These are phyloP conservation scores for Zhuqinia jingwanae DNA, from an alignment of 2,888 invertebrate species.

Conservation along the genomic window DNA sequence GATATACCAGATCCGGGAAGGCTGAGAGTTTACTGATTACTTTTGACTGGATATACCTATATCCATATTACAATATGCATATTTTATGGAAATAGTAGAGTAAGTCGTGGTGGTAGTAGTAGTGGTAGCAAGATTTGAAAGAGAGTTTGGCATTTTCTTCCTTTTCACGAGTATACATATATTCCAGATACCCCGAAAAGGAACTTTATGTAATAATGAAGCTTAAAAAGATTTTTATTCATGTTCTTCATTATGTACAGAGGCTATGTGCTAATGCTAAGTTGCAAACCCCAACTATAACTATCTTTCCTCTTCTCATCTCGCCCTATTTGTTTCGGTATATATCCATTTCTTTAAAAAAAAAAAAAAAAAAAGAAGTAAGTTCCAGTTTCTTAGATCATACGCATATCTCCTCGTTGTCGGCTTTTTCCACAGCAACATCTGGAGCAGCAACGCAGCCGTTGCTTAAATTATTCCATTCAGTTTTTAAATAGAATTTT, in stretches of 20 bases:
- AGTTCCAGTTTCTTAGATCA: constrained; percentile 16
- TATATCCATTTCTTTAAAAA: too few relatives aligned
- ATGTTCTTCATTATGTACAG: background rate
- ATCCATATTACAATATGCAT: too few relatives aligned
- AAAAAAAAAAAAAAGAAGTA: too few relatives aligned
- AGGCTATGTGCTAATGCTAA: background rate
- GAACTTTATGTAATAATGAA: too few relatives aligned
- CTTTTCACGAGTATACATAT: too few relatives aligned
- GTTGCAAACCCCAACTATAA: background rate
- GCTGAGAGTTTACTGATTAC: background rate
- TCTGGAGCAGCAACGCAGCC: too few relatives aligned
- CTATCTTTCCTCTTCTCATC: background rate
- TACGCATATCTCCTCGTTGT: background rate
- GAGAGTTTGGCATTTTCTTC: too few relatives aligned
- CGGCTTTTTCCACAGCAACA: constrained; percentile 9
- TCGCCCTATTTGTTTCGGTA: background rate
- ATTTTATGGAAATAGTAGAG: too few relatives aligned
- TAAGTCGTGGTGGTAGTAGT: too few relatives aligned
- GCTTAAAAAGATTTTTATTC: background rate
- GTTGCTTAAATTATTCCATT: too few relatives aligned
- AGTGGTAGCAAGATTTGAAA: background rate
- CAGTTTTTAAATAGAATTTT: too few relatives aligned
- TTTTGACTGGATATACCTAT: background rate
- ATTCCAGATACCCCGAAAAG: background rate
- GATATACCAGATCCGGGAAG: constrained; percentile 6